phyloP scores from a whole-genome alignment of 2,113 vertebrate species.

The Dipodomys merriami region DNA sequence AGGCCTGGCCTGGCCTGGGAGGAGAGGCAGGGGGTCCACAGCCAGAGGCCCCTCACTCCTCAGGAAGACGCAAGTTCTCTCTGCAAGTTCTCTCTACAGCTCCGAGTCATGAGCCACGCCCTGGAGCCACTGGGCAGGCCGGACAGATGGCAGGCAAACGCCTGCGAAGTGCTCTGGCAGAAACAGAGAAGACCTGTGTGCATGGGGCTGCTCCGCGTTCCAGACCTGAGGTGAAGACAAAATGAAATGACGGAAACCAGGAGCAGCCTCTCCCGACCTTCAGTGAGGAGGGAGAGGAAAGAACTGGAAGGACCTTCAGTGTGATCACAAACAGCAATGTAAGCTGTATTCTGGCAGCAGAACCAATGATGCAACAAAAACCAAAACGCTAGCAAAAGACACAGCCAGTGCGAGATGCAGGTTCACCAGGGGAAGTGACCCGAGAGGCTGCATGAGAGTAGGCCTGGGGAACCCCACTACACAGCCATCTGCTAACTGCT shows the following conservation, averaged over 20 bases:
- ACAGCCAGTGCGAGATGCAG: rapidly evolving
- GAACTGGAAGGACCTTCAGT: too few species aligned
- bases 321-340: rapidly evolving
- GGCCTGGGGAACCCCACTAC: neutral
- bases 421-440: neutral
- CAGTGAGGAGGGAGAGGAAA: neutral
- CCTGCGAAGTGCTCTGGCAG: neutral
- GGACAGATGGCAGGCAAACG: neutral
- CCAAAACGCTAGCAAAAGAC: neutral
- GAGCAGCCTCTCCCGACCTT: rapidly evolving
- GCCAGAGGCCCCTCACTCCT: neutral
- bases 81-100: rapidly evolving
- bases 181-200: rapidly evolving
- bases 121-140: neutral
- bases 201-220: neutral
- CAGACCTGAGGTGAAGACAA: neutral
- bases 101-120: neutral
- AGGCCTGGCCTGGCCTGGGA: neutral
- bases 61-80: rapidly evolving
- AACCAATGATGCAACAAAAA: neutral
- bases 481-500: too few species aligned
- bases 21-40: neutral
- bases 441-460: neutral
- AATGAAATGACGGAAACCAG: neutral
- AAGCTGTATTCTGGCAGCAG: neutral